Percentiles rank a stretch among this genome's conserved stretches.
These are phyloP conservation scores for Nemopilema nomurai DNA, from an alignment of 30 jellyfish, hydroid and myxozoan genomes.

Conservation along the genomic window DNA sequence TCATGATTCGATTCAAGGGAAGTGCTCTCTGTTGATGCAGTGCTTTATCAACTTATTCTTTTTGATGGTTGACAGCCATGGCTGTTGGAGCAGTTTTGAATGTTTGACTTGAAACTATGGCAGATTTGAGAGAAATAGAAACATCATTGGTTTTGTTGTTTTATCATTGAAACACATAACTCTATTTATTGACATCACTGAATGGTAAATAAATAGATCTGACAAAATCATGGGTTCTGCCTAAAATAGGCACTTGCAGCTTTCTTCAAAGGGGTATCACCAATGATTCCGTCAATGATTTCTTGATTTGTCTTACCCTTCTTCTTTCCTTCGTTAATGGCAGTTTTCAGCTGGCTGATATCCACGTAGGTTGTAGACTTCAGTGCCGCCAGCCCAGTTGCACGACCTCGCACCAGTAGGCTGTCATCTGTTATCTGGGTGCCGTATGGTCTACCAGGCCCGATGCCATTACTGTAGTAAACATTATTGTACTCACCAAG, in stretches of 20 bases:
- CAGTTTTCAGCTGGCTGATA: neutral
- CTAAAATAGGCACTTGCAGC: neutral
- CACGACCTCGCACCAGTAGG: neutral
- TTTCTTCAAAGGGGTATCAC: neutral
- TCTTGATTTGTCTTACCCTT: neutral
- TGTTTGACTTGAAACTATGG: too few species aligned
- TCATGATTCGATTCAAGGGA: too few species aligned
- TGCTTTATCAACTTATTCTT: too few species aligned
- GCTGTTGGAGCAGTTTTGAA: too few species aligned
- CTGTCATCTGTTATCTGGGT: neutral
- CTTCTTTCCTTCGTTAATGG: neutral
- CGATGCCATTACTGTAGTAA: neutral
- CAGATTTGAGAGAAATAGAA: too few species aligned
- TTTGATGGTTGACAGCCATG: too few species aligned
- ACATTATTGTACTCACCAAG: neutral
- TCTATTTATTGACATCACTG: too few species aligned
- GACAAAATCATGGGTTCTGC: neutral
- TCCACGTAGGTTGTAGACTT: neutral
- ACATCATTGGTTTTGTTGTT: too few species aligned
- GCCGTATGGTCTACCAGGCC: neutral
- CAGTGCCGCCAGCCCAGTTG: neutral
- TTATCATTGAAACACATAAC: too few species aligned
- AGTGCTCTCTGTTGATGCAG: too few species aligned
- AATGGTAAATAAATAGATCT: too few species aligned
- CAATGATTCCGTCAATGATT: neutral